Percentiles rank a stretch among this genome's conserved stretches.
Evolutionary conservation across 92 coral and sea anemone species (phyloP).

Genomic region (Palythoa grandis): DNA sequence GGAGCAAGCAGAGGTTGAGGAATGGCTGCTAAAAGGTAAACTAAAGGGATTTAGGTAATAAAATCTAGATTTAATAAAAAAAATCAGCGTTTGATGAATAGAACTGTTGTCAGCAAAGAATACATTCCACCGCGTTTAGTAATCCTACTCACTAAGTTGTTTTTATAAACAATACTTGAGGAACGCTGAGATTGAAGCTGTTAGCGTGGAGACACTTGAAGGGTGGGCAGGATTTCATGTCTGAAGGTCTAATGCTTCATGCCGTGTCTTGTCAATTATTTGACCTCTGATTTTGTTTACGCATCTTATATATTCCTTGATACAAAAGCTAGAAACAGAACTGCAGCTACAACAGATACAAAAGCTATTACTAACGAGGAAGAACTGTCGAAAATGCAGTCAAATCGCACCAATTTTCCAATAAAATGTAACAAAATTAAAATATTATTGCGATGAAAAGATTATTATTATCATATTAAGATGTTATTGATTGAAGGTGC

Average conservation of each 20-base stretch:
- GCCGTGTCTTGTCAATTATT: conserved; percentile 32
- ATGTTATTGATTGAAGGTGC: not conserved
- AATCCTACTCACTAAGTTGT: not conserved
- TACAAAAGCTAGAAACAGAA: not conserved
- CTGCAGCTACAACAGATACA: too few relatives aligned
- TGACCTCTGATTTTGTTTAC: conserved; percentile 2
- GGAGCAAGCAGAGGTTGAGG: not conserved
- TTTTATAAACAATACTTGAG: conserved; percentile 35
- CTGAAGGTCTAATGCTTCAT: not conserved
- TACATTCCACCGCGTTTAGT: conserved; percentile 5
- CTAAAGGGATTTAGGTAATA: not conserved
- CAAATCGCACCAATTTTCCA: not conserved
- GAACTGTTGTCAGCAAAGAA: not conserved
- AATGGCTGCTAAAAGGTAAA: not conserved
- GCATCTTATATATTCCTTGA: not conserved
- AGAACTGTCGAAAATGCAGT: not conserved
- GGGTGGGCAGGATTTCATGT: conserved; percentile 21
- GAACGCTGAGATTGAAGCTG: not conserved
- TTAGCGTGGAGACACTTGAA: not conserved
- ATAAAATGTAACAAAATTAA: not conserved
- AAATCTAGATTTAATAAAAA: not conserved
- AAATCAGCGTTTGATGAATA: not conserved
- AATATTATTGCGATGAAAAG: not conserved
- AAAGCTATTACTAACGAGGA: not conserved
- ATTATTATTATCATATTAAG: too few relatives aligned